These are phyloP conservation scores for Perdita meconis DNA, from an alignment of 2,888 invertebrate species.

Conservation along the genomic window DNA sequence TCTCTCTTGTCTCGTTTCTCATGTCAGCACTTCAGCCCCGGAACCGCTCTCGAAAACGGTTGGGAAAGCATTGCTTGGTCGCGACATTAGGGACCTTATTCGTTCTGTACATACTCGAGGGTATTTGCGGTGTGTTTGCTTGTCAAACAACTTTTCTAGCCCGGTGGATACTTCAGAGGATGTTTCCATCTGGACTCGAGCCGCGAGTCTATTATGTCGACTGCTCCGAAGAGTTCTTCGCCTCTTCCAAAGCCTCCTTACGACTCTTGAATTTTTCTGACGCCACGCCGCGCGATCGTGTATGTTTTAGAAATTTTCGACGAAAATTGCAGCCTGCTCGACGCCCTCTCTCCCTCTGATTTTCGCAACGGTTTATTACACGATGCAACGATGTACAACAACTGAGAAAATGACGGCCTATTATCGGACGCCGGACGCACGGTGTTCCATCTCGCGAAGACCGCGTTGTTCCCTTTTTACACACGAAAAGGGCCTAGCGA, in stretches of 20 bases:
- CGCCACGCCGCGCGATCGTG: no score
- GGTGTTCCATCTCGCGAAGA: neutral
- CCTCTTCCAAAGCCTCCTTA: neutral
- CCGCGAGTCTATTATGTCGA: slow-evolving; percentile 25
- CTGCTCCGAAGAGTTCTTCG: neutral
- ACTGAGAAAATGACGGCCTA: slow-evolving; percentile 34
- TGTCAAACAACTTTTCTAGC: slow-evolving; percentile 68
- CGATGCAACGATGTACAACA: slow-evolving; percentile 20
- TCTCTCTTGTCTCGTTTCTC: slow-evolving; percentile 12
- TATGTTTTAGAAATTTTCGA: slow-evolving; percentile 23
- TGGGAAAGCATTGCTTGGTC: slow-evolving; percentile 16
- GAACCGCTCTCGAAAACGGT: slow-evolving; percentile 27
- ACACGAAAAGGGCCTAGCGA: slow-evolving; percentile 25
- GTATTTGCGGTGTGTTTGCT: slow-evolving; percentile 71
- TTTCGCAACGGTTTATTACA: slow-evolving; percentile 32
- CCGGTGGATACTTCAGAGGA: slow-evolving; percentile 46
- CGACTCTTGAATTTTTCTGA: slow-evolving; percentile 18
- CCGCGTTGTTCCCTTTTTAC: slow-evolving; percentile 12
- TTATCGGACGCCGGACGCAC: slow-evolving; percentile 28
- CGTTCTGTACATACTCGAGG: slow-evolving; percentile 60
- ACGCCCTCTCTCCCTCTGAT: neutral
- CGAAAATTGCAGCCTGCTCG: neutral
- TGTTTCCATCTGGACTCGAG: slow-evolving; percentile 31
- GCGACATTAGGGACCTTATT: slow-evolving; percentile 50
- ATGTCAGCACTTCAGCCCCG: slow-evolving; percentile 55